Evolutionary conservation across 2,888 invertebrate species (phyloP).

Genomic region (Perithous albicinctus): DNA sequence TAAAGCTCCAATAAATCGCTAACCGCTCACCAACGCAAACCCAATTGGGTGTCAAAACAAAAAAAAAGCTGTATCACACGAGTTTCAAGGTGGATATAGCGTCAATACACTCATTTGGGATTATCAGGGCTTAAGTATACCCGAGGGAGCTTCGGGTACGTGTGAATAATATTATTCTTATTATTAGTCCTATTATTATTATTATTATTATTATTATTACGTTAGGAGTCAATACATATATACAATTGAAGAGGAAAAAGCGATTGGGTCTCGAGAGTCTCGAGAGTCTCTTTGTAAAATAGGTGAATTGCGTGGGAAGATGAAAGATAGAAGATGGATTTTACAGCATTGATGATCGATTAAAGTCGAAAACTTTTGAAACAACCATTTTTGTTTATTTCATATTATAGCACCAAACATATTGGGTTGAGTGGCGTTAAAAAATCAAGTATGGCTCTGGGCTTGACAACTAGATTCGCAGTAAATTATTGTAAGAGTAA

Average conservation of each 20-base stretch:
- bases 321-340: not conserved
- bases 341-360: not conserved
- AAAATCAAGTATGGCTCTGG: too few species aligned
- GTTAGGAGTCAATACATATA: constrained; percentile 31
- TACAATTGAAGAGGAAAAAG: constrained; percentile 21
- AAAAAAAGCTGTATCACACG: not conserved
- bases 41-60: not conserved
- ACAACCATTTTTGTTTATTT: not conserved
- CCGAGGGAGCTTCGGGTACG: constrained; percentile 21
- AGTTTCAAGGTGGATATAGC: not conserved
- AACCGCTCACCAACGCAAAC: not conserved
- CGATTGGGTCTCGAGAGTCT: constrained; percentile 1
- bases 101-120: constrained; percentile 35
- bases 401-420: not conserved
- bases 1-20: constrained; percentile 5
- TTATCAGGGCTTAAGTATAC: constrained; percentile 37
- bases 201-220: constrained; percentile 27
- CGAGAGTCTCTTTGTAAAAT: constrained; percentile 46
- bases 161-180: constrained; percentile 33
- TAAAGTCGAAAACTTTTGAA: not conserved
- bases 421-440: too few species aligned
- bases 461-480: too few species aligned
- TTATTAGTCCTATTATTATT: constrained; percentile 20
- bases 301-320: constrained; percentile 10
- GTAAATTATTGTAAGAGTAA: too few species aligned